These are phyloP conservation scores for Gallinago nigripennis DNA, from an alignment of 2,797 vertebrate species.

Conservation along the genomic window DNA sequence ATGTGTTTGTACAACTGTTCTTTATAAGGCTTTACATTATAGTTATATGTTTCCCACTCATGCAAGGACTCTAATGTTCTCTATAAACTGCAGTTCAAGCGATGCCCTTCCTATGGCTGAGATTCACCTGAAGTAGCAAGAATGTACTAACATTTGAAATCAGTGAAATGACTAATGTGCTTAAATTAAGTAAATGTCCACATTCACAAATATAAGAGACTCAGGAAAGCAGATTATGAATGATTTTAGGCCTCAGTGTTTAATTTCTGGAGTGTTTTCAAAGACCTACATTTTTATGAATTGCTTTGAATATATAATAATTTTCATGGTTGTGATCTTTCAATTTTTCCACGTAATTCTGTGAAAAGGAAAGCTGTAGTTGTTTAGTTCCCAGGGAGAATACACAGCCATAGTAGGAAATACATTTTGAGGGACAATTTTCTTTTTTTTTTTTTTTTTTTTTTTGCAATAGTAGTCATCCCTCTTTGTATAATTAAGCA, in stretches of 20 bases:
- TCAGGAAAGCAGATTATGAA: not conserved
- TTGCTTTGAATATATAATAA: not conserved
- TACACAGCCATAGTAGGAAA: not conserved
- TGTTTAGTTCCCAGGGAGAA: not conserved
- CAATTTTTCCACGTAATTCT: not conserved
- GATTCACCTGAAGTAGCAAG: not conserved
- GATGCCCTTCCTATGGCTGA: not conserved
- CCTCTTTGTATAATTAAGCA: not conserved
- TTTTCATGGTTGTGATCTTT: not conserved
- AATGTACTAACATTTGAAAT: not conserved
- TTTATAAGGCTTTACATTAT: not conserved
- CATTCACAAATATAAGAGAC: not conserved
- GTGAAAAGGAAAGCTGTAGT: not conserved
- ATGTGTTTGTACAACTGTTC: not conserved
- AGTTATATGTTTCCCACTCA: not conserved
- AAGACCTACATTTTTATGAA: not conserved
- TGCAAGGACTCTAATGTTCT: not conserved
- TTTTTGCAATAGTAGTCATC: not conserved
- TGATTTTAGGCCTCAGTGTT: not conserved
- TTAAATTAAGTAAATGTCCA: not conserved
- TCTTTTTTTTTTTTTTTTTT: not conserved
- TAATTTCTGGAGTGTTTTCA: not conserved
- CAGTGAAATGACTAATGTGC: fast-evolving
- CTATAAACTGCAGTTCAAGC: not conserved
- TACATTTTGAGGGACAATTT: not conserved